Conservation (phyloP, 35 echinoderm and acorn worm genomes). For the Strongylocentrotus purpuratus region DNA sequence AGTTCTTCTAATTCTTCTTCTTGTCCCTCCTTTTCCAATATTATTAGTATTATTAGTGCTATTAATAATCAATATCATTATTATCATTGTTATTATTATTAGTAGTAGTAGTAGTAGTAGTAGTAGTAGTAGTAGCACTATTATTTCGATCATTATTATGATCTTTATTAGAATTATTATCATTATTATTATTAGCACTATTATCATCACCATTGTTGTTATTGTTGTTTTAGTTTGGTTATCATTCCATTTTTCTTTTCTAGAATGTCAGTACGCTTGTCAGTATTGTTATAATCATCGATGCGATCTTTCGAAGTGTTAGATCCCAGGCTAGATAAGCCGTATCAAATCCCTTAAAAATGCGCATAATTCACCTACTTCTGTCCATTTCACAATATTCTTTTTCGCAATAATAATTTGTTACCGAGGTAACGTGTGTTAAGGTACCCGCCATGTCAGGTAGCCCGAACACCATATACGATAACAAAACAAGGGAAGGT, state of each 20-base stretch:
- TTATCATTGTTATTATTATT: too few relatives aligned
- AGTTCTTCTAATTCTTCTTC: too few relatives aligned
- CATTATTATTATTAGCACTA: neutral
- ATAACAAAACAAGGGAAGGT: neutral
- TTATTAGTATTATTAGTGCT: too few relatives aligned
- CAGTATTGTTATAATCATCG: neutral
- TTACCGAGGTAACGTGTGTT: neutral
- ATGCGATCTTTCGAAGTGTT: neutral
- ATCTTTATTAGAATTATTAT: too few relatives aligned
- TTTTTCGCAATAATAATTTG: neutral
- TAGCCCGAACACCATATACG: neutral
- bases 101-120: too few relatives aligned
- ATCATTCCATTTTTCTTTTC: neutral
- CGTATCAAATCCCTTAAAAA: neutral
- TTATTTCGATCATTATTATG: too few relatives aligned
- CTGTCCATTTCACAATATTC: neutral
- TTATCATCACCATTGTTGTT: too few relatives aligned
- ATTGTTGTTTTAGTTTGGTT: neutral
- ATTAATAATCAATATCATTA: too few relatives aligned
- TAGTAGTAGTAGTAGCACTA: too few relatives aligned
- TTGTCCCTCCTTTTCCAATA: too few relatives aligned
- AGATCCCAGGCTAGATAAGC: neutral
- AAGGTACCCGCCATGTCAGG: neutral
- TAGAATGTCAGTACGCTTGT: neutral
- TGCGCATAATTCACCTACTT: neutral